phyloP scores from a whole-genome alignment of 2,797 vertebrate genomes.

The Loris lydekkerianus region DNA sequence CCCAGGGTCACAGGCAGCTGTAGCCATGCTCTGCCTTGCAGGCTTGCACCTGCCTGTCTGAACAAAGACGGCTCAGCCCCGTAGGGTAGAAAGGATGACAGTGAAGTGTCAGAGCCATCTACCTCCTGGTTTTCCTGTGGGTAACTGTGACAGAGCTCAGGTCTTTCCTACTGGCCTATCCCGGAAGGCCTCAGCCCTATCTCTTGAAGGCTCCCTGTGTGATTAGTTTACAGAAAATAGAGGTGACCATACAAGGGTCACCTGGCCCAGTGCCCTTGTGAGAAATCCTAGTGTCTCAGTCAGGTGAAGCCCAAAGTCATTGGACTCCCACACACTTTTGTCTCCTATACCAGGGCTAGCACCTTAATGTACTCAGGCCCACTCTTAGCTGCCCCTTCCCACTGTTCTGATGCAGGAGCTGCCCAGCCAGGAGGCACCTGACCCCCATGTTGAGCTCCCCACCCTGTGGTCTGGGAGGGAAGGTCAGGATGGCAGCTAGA shows the following conservation, averaged over 20 bases:
- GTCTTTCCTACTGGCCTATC: neutral
- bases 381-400: accelerated
- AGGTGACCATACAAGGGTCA: accelerated
- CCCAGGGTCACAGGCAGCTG: neutral
- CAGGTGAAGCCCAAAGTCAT: neutral
- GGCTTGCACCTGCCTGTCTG: accelerated
- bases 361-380: too few relatives aligned
- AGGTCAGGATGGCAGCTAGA: conserved; percentile 35
- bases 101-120: neutral
- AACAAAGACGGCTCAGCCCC: neutral
- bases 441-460: too few relatives aligned
- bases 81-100: neutral
- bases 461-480: neutral
- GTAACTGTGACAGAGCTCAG: neutral
- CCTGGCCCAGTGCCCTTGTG: neutral
- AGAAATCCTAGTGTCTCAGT: neutral
- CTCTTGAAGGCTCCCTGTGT: too few relatives aligned
- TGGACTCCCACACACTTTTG: neutral
- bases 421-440: too few relatives aligned
- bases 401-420: too few relatives aligned
- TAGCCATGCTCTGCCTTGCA: neutral
- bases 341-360: too few relatives aligned
- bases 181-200: too few relatives aligned
- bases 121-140: too few relatives aligned
- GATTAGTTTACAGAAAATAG: neutral